A percentile compares a stretch with the other conserved stretches of the same genome.
phyloP scores from a whole-genome alignment of 1,140 invertebrate species.

The Hycleus cichorii region DNA sequence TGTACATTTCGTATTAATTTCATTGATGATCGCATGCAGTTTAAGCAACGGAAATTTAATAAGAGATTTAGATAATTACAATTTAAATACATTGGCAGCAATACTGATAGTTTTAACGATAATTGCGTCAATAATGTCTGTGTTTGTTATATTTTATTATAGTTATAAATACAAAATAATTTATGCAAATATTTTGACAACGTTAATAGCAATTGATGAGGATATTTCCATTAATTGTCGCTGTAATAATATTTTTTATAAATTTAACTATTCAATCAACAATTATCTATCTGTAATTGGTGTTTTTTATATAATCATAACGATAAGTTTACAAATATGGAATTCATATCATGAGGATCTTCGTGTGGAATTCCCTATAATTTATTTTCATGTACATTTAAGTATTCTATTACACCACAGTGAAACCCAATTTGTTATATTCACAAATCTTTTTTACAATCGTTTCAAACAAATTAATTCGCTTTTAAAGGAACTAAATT shows the following conservation, averaged over 20 bases:
- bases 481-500: background rate
- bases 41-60: background rate
- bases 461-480: background rate
- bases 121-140: background rate
- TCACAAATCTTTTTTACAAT: background rate
- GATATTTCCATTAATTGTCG: background rate
- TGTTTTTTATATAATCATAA: background rate
- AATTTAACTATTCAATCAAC: background rate
- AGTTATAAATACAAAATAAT: background rate
- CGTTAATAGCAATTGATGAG: background rate
- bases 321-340: background rate
- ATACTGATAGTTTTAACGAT: background rate
- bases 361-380: background rate
- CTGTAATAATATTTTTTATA: background rate
- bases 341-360: background rate
- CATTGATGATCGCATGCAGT: background rate
- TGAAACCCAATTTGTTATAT: background rate
- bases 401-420: background rate
- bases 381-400: background rate
- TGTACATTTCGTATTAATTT: background rate
- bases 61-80: background rate
- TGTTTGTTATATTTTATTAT: background rate
- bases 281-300: background rate
- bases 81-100: constrained; percentile 6
- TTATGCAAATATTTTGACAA: background rate